A percentile compares a stretch with the other conserved stretches of the same genome.
phyloP scores from a whole-genome alignment of 1,140 invertebrate species.

The Laupala kohalensis region DNA sequence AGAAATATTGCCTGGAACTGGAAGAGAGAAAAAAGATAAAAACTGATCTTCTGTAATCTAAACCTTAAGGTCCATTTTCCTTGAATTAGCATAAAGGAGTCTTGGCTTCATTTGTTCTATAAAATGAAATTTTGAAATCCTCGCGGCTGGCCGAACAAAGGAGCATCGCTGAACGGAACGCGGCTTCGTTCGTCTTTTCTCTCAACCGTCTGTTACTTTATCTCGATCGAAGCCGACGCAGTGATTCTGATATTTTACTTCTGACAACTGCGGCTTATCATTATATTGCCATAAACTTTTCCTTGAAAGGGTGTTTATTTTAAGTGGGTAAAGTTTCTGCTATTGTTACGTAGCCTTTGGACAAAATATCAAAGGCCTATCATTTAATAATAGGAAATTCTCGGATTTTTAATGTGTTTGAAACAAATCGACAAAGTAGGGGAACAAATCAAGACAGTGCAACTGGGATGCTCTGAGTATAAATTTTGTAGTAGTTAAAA shows the following conservation, averaged over 20 bases:
- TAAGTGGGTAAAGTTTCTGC: too few species aligned
- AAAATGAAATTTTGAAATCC: background rate
- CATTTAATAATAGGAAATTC: too few species aligned
- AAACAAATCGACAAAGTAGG: too few species aligned
- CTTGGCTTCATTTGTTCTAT: background rate
- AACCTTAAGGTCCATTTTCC: background rate
- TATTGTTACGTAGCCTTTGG: too few species aligned
- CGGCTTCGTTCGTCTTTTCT: background rate
- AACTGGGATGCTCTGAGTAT: too few species aligned
- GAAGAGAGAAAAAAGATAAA: background rate
- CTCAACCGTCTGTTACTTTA: background rate
- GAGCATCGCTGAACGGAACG: background rate
- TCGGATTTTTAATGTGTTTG: too few species aligned
- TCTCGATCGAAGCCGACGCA: background rate
- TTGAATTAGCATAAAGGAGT: background rate
- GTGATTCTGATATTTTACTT: background rate
- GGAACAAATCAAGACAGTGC: too few species aligned
- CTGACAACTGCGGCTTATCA: background rate
- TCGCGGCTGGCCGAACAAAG: background rate
- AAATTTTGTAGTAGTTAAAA: too few species aligned
- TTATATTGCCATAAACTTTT: background rate
- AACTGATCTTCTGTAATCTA: background rate
- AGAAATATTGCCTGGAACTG: background rate
- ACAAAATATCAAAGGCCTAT: too few species aligned
- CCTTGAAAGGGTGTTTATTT: too few species aligned